Percentiles rank a stretch among this genome's conserved stretches.
Evolutionary conservation across 2,888 invertebrate genomes (phyloP).

Genomic region (Zaprionus lineosus): DNA sequence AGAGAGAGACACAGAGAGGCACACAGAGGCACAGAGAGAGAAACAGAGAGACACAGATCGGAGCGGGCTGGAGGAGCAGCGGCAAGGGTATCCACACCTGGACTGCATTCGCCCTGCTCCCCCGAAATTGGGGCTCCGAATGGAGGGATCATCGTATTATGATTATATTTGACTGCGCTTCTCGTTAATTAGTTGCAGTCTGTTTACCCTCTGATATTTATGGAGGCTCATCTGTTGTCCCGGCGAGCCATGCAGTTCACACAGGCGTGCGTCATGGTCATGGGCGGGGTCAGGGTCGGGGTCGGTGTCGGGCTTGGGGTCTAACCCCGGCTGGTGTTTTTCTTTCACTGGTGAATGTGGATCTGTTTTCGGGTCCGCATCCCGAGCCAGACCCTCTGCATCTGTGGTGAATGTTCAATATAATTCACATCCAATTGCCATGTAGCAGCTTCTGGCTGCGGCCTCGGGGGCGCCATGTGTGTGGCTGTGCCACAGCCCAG

Average conservation of each 20-base stretch:
- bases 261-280: slow-evolving; percentile 48
- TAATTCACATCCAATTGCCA: slow-evolving; percentile 71
- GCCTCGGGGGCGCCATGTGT: slow-evolving; percentile 52
- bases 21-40: too few relatives aligned
- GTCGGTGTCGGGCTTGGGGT: neutral
- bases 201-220: slow-evolving; percentile 66
- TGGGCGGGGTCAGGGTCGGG: slow-evolving; percentile 7
- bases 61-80: too few relatives aligned
- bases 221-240: slow-evolving; percentile 57
- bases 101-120: neutral
- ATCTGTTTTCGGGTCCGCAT: too few relatives aligned
- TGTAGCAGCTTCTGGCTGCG: slow-evolving; percentile 47
- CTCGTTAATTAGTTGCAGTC: slow-evolving; percentile 73
- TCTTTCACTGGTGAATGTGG: too few relatives aligned
- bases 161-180: slow-evolving; percentile 44
- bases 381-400: neutral
- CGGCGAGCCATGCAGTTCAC: slow-evolving; percentile 36
- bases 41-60: too few relatives aligned
- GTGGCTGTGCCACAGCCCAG: slow-evolving; percentile 45
- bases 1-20: too few relatives aligned
- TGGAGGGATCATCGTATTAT: slow-evolving; percentile 4
- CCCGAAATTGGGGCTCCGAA: slow-evolving; percentile 1
- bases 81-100: slow-evolving; percentile 1
- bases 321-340: neutral
- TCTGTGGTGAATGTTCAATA: slow-evolving; percentile 48